These are phyloP conservation scores for Neotoxoptera formosana DNA, from an alignment of 1,140 invertebrate genomes.

Conservation along the genomic window DNA sequence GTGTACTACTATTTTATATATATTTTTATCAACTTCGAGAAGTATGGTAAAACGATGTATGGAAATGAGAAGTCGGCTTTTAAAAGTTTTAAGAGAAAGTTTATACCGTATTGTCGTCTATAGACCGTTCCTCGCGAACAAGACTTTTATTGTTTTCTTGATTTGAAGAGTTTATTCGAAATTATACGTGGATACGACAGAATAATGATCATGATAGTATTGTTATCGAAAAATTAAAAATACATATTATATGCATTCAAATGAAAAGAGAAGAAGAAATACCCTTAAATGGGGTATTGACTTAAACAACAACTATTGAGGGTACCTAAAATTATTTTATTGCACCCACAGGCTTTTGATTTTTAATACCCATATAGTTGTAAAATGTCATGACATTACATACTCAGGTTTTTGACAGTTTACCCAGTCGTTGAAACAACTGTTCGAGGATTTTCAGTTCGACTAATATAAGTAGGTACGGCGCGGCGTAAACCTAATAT, in stretches of 20 bases:
- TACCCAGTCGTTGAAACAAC: too few species aligned
- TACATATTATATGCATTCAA: not conserved
- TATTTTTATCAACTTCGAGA: not conserved
- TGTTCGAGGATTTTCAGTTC: too few species aligned
- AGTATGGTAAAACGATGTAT: slow-evolving; percentile 33
- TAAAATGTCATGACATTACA: too few species aligned
- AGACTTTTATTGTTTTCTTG: slow-evolving; percentile 8
- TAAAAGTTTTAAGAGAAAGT: slow-evolving; percentile 32
- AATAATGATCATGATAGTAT: not conserved
- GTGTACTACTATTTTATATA: not conserved
- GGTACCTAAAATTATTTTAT: too few species aligned
- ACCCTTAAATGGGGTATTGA: too few species aligned
- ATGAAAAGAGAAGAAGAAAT: not conserved
- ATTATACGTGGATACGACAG: not conserved
- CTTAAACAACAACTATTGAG: too few species aligned
- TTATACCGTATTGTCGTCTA: slow-evolving; percentile 26
- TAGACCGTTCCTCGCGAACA: not conserved
- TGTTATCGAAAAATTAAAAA: not conserved
- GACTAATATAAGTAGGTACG: too few species aligned
- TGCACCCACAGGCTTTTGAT: too few species aligned
- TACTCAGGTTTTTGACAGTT: too few species aligned
- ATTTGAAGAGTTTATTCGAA: not conserved
- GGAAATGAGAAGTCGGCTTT: slow-evolving; percentile 16
- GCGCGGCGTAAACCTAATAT: too few species aligned
- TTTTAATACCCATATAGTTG: too few species aligned